phyloP scores from a whole-genome alignment of 2,113 vertebrate genomes.

The Microcebus ravelobensis region DNA sequence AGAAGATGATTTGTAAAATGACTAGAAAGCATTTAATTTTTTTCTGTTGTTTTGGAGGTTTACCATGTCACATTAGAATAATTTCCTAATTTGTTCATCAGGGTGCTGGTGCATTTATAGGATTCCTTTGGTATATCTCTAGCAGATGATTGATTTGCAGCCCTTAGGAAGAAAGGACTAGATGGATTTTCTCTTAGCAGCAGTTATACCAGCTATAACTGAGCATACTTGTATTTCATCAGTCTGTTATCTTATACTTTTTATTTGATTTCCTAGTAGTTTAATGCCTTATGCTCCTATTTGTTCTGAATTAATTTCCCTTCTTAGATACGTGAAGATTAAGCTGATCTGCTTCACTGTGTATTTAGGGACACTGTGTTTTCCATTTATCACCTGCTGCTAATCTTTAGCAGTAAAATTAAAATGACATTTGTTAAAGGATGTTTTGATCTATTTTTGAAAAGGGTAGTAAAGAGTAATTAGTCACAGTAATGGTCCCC shows the following conservation, averaged over 20 bases:
- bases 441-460: conserved; percentile 75
- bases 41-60: not conserved
- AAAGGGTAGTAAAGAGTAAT: conserved; percentile 75
- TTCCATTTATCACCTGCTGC: conserved; percentile 67
- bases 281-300: conserved; percentile 63
- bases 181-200: not conserved
- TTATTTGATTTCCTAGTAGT: conserved; percentile 56
- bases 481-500: conserved; percentile 56
- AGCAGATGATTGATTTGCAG: not conserved
- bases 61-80: not conserved
- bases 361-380: conserved; percentile 64
- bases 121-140: not conserved
- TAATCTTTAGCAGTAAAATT: conserved; percentile 73
- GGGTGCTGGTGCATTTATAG: not conserved
- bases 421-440: conserved; percentile 75
- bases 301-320: conserved; percentile 69
- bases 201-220: not conserved
- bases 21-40: not conserved
- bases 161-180: not conserved
- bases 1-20: not conserved
- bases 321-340: conserved; percentile 25
- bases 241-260: conserved; percentile 8
- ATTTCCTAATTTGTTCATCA: not conserved
- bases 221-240: not conserved
- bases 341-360: conserved; percentile 44